Evolutionary conservation across 2,113 vertebrate species (phyloP), one percentile per base, ranked within the genome.

Genomic region (Atlantisia rogersi): DNA sequence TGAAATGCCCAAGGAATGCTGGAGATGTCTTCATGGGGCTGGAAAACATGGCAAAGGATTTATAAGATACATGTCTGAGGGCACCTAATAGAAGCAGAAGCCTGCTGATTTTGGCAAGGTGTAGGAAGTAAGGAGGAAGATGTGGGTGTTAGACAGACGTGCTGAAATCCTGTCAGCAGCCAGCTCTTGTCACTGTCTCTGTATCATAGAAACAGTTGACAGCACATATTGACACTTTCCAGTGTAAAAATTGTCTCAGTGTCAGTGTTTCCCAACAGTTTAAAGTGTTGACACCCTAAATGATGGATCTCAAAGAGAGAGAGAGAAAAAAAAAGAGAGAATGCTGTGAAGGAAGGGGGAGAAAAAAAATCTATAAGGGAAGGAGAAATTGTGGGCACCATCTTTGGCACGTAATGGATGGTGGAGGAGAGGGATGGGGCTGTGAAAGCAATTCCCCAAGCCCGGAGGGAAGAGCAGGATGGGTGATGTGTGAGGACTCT

Each of bases 181-280:
- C 76, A 86, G 68, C 50, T 91, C 83, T 84, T 63, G 28, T 92
- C 76, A 46, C 56, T 46, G 56, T 67, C 68, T 88, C 56, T 59
- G 1, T 46, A 42, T 75, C 77, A 78, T 12, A 71, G 39, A 90
- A 94, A 95, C 73, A 94, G 73, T 63, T 88, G 69, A 89, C 73
- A 92, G 86, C 79, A 84, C 42, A 64, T 86, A 88, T 55, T 77
- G 92, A 35, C 91, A 95, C 86, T 83, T 91, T 11, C 37, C 69
- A 71, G 32, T 64, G 86, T 63, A 92, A 93, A 95, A 97, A 84
- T 71, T 81, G 21, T 68, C 69, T 88, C 42, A 5, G 40, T 1
- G 2, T 71, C 84, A 73, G 67, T 90, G 94, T 97, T 96, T 94
- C 73, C 86, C 88, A 91, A 92, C 86, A 94, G 32, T 86, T 90